A percentile compares a stretch with the other conserved stretches of the same genome.
phyloP scores from a whole-genome alignment of 2,797 vertebrate genomes.

The Okamejei kenojei region DNA sequence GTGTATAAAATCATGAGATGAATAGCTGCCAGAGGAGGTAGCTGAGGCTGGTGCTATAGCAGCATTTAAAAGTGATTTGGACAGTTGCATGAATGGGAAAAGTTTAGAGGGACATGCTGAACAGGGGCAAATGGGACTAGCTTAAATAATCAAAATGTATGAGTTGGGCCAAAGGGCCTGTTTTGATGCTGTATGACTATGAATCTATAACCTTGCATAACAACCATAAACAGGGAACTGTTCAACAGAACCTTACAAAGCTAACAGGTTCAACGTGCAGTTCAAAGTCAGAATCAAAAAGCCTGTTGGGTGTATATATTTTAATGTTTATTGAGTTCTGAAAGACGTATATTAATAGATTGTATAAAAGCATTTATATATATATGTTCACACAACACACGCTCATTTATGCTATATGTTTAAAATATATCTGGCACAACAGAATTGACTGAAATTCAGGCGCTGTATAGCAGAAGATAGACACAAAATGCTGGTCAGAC shows the following conservation, averaged over 20 bases:
- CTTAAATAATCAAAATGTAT: too few species aligned
- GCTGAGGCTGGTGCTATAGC: too few species aligned
- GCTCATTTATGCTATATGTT: background rate
- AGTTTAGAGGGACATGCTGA: too few species aligned
- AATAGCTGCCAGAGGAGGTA: too few species aligned
- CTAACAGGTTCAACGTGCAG: background rate
- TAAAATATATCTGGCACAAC: background rate
- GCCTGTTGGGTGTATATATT: background rate
- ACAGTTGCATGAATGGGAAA: too few species aligned
- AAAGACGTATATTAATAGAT: background rate
- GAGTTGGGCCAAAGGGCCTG: too few species aligned
- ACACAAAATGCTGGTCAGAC: too few species aligned
- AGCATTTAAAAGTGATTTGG: too few species aligned
- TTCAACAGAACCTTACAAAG: background rate
- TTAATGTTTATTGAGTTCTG: conserved; percentile 13
- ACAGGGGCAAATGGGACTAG: too few species aligned
- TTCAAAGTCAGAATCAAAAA: background rate
- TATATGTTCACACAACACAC: background rate
- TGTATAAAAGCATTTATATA: background rate
- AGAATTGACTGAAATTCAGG: background rate
- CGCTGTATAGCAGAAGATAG: too few species aligned
- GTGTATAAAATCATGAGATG: too few species aligned
- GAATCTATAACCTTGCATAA: background rate
- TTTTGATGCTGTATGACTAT: too few species aligned
- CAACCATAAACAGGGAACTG: background rate